These are phyloP conservation scores for Heliconius erato DNA, from an alignment of 2,888 invertebrate genomes.

Conservation along the genomic window DNA sequence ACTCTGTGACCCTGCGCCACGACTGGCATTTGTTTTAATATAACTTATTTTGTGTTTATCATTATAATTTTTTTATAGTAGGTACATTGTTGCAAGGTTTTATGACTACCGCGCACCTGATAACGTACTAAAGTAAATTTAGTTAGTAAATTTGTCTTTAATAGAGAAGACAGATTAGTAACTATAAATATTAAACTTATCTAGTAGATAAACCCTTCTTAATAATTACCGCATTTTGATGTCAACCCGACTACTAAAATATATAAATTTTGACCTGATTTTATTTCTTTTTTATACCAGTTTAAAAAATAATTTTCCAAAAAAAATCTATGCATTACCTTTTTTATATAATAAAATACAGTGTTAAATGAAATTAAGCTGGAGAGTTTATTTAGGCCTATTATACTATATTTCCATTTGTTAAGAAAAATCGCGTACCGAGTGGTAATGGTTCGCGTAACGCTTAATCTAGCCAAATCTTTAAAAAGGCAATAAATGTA, in stretches of 20 bases:
- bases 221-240: constrained; percentile 23
- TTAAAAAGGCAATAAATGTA: too few species aligned
- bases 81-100: constrained; percentile 25
- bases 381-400: not conserved
- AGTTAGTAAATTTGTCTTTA: constrained; percentile 52
- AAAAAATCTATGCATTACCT: not conserved
- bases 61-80: constrained; percentile 6
- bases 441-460: too few species aligned
- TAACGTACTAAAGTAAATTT: constrained; percentile 25
- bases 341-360: not conserved
- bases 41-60: constrained; percentile 9
- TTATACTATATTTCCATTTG: too few species aligned
- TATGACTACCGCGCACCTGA: constrained; percentile 8
- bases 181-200: constrained; percentile 47
- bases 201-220: constrained; percentile 32
- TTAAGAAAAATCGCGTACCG: too few species aligned
- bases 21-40: not conserved
- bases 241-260: not conserved
- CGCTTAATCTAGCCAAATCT: too few species aligned
- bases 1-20: too few species aligned
- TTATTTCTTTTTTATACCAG: too few species aligned
- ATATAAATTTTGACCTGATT: too few species aligned
- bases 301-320: not conserved
- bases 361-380: not conserved
- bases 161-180: constrained; percentile 56